Conservation (phyloP, 30 jellyfish, hydroid and myxozoan species). For the Hydractinia echinata region DNA sequence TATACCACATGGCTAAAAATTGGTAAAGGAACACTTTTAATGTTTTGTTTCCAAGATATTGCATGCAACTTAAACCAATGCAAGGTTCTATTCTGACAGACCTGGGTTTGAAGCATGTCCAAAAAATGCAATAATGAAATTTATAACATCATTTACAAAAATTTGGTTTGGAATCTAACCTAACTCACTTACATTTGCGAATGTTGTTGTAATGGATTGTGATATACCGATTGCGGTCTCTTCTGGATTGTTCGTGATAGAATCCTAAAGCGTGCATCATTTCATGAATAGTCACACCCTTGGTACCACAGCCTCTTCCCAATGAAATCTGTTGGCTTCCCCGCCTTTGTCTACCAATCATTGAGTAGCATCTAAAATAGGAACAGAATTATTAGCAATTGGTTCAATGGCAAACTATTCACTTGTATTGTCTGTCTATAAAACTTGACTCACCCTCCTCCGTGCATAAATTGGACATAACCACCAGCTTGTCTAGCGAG, state of each 20-base stretch:
- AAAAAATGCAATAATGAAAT: too few species aligned
- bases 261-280: slow-evolving; percentile 64
- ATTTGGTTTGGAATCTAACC: too few species aligned
- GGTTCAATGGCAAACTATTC: background rate
- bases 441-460: too few species aligned
- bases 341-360: slow-evolving; percentile 66
- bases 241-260: slow-evolving; percentile 18
- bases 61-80: too few species aligned
- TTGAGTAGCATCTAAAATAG: slow-evolving; percentile 63
- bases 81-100: too few species aligned
- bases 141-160: too few species aligned
- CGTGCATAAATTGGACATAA: background rate
- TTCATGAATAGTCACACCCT: slow-evolving; percentile 77
- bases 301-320: slow-evolving; percentile 59
- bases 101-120: too few species aligned
- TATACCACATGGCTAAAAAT: slow-evolving; percentile 54
- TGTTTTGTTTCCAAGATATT: too few species aligned
- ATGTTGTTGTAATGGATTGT: slow-evolving; percentile 3
- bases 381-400: too few species aligned
- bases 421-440: too few species aligned
- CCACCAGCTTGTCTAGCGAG: background rate
- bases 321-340: slow-evolving; percentile 70
- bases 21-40: background rate
- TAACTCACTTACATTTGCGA: background rate
- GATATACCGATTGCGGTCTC: slow-evolving; percentile 15